Percentiles rank a stretch among this genome's conserved stretches.
Conservation (phyloP, 2,888 invertebrate species). For the Crepidodera aurea region DNA sequence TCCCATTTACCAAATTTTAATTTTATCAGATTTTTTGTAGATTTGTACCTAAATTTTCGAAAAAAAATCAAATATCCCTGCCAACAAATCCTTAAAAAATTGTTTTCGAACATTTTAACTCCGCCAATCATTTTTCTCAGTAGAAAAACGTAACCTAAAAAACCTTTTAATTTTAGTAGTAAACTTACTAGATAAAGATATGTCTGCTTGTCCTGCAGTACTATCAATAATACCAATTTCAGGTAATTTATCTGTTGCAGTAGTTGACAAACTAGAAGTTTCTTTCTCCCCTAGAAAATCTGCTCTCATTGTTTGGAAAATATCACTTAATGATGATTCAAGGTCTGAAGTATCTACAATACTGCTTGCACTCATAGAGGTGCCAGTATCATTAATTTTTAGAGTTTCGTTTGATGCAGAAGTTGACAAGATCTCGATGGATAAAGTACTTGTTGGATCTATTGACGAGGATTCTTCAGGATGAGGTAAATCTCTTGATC, state of each 20-base stretch:
- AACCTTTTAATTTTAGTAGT: no score
- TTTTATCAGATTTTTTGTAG: no score
- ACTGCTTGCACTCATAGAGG: neutral
- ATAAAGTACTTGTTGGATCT: constrained; percentile 24
- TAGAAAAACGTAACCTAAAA: no score
- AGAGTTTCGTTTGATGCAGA: neutral
- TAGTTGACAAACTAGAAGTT: constrained; percentile 47
- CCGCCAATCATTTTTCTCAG: no score
- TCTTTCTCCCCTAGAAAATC: constrained; percentile 41
- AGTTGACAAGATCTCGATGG: neutral
- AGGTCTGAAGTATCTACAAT: constrained; percentile 37
- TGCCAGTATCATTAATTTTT: neutral
- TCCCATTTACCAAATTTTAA: no score
- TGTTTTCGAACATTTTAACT: no score
- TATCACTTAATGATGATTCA: constrained; percentile 61
- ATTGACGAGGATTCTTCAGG: neutral
- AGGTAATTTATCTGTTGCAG: constrained; percentile 61
- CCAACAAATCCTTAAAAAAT: no score
- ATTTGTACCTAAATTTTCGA: no score
- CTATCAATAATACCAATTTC: constrained; percentile 32
- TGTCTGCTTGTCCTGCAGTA: neutral
- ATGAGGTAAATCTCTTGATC: neutral
- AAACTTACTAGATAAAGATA: neutral
- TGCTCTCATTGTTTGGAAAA: constrained; percentile 51
- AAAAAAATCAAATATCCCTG: no score